phyloP scores from a whole-genome alignment of 2,113 vertebrate genomes.

The Chaetura pelagica region DNA sequence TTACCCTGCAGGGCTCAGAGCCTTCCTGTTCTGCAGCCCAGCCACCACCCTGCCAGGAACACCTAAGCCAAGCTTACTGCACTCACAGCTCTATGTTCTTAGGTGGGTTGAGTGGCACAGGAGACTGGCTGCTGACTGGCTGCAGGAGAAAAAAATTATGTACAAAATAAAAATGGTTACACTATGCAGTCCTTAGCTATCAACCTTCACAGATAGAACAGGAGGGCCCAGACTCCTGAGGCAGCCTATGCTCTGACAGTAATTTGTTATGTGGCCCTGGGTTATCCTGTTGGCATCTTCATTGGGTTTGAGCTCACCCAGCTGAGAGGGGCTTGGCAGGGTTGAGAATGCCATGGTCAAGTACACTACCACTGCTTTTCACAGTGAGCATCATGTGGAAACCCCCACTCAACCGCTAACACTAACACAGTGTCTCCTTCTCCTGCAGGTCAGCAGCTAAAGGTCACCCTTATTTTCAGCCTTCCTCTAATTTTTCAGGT shows the following conservation, averaged over 20 bases:
- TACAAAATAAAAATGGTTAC: neutral
- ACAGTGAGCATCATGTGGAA: neutral
- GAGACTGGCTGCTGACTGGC: neutral
- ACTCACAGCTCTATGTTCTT: neutral
- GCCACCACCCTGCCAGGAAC: neutral
- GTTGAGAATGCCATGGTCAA: neutral
- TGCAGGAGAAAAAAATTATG: neutral
- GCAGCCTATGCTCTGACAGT: neutral
- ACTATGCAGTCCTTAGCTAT: neutral
- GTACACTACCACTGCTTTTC: neutral
- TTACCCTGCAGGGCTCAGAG: neutral
- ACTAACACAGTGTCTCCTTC: neutral
- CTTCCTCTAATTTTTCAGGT: slow-evolving; percentile 62
- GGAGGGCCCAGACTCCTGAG: neutral
- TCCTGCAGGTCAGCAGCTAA: slow-evolving; percentile 39
- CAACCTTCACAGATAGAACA: neutral
- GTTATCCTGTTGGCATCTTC: neutral
- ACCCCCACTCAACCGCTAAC: neutral
- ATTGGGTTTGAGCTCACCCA: neutral
- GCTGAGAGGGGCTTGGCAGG: neutral
- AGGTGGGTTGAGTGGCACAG: neutral
- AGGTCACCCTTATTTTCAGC: slow-evolving; percentile 19
- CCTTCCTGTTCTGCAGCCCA: neutral
- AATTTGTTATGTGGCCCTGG: neutral
- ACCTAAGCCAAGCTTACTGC: neutral